Evolutionary conservation across 2,797 vertebrate genomes (phyloP), one percentile per base, ranked within the genome.

Genomic region (Percopsis omiscomaycus): DNA sequence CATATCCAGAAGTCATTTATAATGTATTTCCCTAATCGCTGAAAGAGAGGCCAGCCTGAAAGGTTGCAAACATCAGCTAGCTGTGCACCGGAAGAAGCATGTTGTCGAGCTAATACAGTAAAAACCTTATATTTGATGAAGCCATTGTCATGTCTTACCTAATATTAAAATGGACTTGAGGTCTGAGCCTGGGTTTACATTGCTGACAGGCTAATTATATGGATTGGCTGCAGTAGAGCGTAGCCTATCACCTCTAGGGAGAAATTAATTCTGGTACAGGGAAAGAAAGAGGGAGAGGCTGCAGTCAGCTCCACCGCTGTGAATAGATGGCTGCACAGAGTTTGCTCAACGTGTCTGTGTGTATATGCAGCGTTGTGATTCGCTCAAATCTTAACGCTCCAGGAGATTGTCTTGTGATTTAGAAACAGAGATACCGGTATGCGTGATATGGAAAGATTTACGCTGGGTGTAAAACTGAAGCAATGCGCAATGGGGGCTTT

Each of bases 171-270:
- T 84, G 81, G 86, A 89, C 87, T 84, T 79, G 75, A 84, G 84
- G 82, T 77, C 88, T 84, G 75, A 88, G 86, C 86, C 81, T 77
- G 71, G 86, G 86, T 89, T 92, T 91, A 89, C 88, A 86, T 86
- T 85, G 89, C 89, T 90, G 89, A 92, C 86, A 82, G 91, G 84
- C 88, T 92, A 91, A 93, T 92, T 93, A 92, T 91, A 91, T 87
- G 88, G 90, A 89, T 90, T 88, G 89, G 88, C 88, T 90, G 89
- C 91, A 89, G 89, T 86, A 77, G 89, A 91, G 89, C 89, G 73
- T 85, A 86, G 86, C 88, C 88, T 83, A 89, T 89, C 88, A 87
- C 86, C 89, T 88, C 89, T 74, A 76, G 85, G 85, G 88, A 89
- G 79, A 82, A 88, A 89, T 89, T 85, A 82, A 85, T 85, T 89